A percentile compares a stretch with the other conserved stretches of the same genome.
These are phyloP conservation scores for Cheilosia vernalis DNA, from an alignment of 2,888 invertebrate genomes.

Conservation along the genomic window DNA sequence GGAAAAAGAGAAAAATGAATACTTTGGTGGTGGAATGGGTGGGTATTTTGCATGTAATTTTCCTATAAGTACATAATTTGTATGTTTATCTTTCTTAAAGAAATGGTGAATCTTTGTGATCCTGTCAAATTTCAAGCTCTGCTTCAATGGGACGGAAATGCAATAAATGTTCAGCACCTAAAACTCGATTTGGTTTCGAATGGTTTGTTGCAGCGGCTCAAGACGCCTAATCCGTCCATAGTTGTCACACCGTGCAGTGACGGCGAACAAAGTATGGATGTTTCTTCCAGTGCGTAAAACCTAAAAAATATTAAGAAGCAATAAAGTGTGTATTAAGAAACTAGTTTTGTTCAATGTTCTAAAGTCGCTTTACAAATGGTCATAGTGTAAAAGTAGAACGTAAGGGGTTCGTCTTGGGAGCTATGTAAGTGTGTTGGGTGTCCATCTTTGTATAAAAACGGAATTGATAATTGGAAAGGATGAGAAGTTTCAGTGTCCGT, in stretches of 20 bases:
- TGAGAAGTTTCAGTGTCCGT: too few species aligned
- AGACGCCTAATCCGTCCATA: constrained; percentile 73
- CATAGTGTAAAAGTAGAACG: too few species aligned
- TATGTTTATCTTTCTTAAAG: background rate
- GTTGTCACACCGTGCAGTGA: constrained; percentile 69
- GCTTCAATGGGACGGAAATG: constrained; percentile 82
- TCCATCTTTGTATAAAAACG: too few species aligned
- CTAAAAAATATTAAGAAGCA: background rate
- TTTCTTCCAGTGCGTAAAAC: constrained; percentile 30
- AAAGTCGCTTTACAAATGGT: too few species aligned
- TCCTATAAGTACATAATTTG: background rate
- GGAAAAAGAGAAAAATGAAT: constrained; percentile 90
- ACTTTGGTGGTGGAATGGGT: constrained; percentile 91
- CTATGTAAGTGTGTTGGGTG: too few species aligned
- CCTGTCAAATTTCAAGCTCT: constrained; percentile 79
- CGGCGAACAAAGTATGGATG: constrained; percentile 67
- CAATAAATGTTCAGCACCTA: constrained; percentile 82
- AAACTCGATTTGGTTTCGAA: constrained; percentile 81
- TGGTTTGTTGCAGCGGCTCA: constrained; percentile 79
- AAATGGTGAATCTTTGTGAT: constrained; percentile 51
- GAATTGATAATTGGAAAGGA: too few species aligned
- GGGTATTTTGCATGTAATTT: constrained; percentile 7
- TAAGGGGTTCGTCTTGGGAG: too few species aligned
- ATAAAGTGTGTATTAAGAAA: background rate
- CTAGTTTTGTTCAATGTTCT: too few species aligned